These are phyloP conservation scores for Stenopsyche tienmushanensis DNA, from an alignment of 1,140 invertebrate species.

Conservation along the genomic window DNA sequence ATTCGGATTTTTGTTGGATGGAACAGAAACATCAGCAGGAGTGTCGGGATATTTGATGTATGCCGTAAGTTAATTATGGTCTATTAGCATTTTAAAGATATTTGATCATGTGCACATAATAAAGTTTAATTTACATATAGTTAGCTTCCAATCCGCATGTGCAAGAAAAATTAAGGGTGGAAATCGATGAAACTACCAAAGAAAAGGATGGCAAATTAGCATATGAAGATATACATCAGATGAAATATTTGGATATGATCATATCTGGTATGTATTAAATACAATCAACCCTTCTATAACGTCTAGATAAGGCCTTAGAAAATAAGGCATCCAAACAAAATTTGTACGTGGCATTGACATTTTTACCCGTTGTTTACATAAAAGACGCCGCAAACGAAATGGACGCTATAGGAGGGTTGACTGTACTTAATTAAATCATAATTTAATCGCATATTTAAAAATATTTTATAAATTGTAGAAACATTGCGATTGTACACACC, in stretches of 20 bases:
- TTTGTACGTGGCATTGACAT: neutral
- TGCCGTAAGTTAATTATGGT: slow-evolving; percentile 17
- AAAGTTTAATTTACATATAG: neutral
- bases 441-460: neutral
- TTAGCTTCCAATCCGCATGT: slow-evolving; percentile 34
- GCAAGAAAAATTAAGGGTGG: slow-evolving; percentile 24
- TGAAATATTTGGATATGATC: slow-evolving; percentile 32
- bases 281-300: too few species aligned
- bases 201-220: slow-evolving; percentile 19
- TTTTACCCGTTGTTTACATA: too few species aligned
- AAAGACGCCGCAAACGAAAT: too few species aligned
- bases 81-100: neutral
- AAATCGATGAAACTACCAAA: slow-evolving; percentile 16
- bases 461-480: slow-evolving; percentile 24
- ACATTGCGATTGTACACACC: slow-evolving; percentile 26
- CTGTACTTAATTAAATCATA: too few species aligned
- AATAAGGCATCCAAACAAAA: too few species aligned
- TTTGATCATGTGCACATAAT: neutral
- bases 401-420: too few species aligned
- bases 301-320: too few species aligned
- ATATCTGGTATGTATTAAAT: slow-evolving; percentile 9
- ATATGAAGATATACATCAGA: slow-evolving; percentile 21
- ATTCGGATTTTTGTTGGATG: slow-evolving; percentile 35
- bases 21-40: slow-evolving; percentile 36
- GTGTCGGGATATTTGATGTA: slow-evolving; percentile 25